A percentile compares a stretch with the other conserved stretches of the same genome.
Conservation (phyloP, 1,140 invertebrate genomes). For the Scaptomyza pallida region DNA sequence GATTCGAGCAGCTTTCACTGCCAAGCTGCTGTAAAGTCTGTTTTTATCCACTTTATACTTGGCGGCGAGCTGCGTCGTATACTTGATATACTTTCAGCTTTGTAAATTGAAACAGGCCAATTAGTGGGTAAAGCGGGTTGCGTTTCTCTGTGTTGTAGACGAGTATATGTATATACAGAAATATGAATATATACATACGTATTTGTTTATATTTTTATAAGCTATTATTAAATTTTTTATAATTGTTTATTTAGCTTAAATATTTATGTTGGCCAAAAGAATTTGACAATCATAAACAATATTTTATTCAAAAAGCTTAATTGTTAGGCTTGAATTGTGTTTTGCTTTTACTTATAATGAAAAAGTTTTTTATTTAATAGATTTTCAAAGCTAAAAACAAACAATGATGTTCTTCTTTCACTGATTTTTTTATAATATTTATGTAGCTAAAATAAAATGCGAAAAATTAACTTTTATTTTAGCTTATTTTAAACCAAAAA, state of each 20-base stretch:
- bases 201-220: not conserved
- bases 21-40: slow-evolving; percentile 1
- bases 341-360: not conserved
- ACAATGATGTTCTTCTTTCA: too few relatives aligned
- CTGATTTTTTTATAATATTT: too few relatives aligned
- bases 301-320: too few relatives aligned
- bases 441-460: too few relatives aligned
- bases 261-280: too few relatives aligned
- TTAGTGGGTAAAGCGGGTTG: not conserved
- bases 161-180: not conserved
- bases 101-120: slow-evolving; percentile 3
- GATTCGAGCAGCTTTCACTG: slow-evolving; percentile 15
- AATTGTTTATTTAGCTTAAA: too few relatives aligned
- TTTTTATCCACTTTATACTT: slow-evolving; percentile 3
- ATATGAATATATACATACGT: not conserved
- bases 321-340: not conserved
- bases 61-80: slow-evolving; percentile 29
- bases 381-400: too few relatives aligned
- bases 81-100: slow-evolving; percentile 21
- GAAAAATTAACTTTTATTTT: too few relatives aligned
- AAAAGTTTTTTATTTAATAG: too few relatives aligned
- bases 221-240: too few relatives aligned
- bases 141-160: not conserved
- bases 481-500: too few relatives aligned
- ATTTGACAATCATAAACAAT: too few relatives aligned